phyloP scores from a whole-genome alignment of 2,113 vertebrate species.

The Parotia lawesii region DNA sequence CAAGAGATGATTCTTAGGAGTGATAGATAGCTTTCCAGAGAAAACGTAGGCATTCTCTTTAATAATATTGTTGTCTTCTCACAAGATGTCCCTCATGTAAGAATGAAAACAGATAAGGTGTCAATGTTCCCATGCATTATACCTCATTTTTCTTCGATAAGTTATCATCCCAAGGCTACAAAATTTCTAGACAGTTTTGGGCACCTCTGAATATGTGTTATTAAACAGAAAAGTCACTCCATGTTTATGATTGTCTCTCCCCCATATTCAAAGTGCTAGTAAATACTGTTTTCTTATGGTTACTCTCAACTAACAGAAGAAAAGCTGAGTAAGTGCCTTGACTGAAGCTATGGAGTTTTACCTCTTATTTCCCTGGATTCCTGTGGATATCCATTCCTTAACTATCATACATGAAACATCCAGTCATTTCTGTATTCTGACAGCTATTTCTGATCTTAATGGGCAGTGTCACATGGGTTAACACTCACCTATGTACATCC shows the following conservation, averaged over 20 bases:
- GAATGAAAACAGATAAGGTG: background rate
- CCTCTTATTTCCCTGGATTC: background rate
- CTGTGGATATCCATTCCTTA: background rate
- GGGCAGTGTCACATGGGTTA: background rate
- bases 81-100: background rate
- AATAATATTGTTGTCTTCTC: background rate
- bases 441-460: background rate
- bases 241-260: background rate
- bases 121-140: background rate
- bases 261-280: background rate
- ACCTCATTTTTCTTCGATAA: background rate
- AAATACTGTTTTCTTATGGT: background rate
- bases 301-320: background rate
- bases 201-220: background rate
- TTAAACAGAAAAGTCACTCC: background rate
- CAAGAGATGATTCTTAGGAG: background rate
- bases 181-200: background rate
- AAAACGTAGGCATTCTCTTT: background rate
- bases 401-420: background rate
- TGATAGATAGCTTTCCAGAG: background rate
- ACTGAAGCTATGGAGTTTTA: background rate
- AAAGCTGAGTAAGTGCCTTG: background rate
- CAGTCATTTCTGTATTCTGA: background rate
- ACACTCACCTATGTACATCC: background rate
- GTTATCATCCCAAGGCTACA: background rate